These are phyloP conservation scores for Hydropsyche betteni DNA, from an alignment of 2,888 invertebrate species.

Conservation along the genomic window DNA sequence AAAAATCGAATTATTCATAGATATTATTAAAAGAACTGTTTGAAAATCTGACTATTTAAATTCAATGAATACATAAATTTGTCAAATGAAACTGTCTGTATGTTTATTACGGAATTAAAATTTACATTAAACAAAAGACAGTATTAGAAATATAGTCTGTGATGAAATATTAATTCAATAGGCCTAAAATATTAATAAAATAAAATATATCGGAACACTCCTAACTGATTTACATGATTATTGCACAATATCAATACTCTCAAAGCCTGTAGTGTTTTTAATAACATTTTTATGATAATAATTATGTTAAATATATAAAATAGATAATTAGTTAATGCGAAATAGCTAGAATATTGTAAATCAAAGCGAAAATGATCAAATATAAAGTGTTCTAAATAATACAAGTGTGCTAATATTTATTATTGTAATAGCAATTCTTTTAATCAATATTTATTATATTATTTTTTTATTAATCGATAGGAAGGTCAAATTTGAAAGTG, in stretches of 20 bases:
- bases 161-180: no score
- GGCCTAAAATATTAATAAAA: no score
- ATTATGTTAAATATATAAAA: constrained; percentile 23
- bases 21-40: no score
- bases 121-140: no score
- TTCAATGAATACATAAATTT: no score
- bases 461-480: constrained; percentile 25
- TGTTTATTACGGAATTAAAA: no score
- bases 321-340: constrained; percentile 36
- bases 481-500: constrained; percentile 6
- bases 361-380: constrained; percentile 36
- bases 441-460: not conserved
- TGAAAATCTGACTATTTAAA: no score
- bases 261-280: constrained; percentile 34
- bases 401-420: constrained; percentile 35
- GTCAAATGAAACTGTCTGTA: no score
- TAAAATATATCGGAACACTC: no score
- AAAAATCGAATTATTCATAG: no score
- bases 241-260: constrained; percentile 17
- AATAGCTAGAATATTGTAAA: constrained; percentile 31
- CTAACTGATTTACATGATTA: no score
- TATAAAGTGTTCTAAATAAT: constrained; percentile 39
- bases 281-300: constrained; percentile 34
- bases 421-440: constrained; percentile 25
- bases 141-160: no score